phyloP scores from a whole-genome alignment of 2,888 invertebrate genomes.

The Metacarcinus magister region DNA sequence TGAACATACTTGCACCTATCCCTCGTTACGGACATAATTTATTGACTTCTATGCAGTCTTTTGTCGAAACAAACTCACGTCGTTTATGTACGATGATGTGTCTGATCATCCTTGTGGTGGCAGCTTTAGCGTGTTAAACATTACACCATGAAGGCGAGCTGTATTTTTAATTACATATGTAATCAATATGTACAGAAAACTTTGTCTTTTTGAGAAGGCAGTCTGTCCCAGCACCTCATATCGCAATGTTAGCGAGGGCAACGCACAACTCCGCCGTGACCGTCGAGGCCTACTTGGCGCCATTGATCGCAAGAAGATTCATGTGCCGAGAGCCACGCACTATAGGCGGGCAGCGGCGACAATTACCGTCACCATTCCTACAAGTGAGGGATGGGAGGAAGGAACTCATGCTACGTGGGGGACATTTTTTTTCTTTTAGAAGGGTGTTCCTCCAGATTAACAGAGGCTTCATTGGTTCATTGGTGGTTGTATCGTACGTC shows the following conservation, averaged over 20 bases:
- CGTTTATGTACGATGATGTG: not conserved
- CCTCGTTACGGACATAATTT: not conserved
- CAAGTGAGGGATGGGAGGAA: not conserved
- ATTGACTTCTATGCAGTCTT: not conserved
- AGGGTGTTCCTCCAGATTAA: not conserved
- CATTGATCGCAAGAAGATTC: not conserved
- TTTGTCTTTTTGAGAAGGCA: not conserved
- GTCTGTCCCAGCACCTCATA: not conserved
- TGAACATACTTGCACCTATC: not conserved
- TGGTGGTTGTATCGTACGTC: not conserved
- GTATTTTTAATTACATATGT: not conserved
- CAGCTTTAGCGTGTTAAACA: not conserved
- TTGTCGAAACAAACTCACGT: not conserved
- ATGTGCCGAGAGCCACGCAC: not conserved
- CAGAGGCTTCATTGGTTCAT: not conserved
- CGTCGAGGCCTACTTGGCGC: not conserved
- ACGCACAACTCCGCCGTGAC: not conserved
- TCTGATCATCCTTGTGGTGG: not conserved
- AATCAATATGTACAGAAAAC: not conserved
- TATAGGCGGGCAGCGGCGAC: not conserved
- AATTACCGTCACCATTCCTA: not conserved
- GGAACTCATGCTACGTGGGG: not conserved
- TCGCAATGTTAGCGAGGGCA: not conserved
- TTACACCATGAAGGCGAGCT: not conserved
- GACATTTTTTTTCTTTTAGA: not conserved